Evolutionary conservation across 2,113 vertebrate species (phyloP).

Genomic region (Chloroceryle aenea): DNA sequence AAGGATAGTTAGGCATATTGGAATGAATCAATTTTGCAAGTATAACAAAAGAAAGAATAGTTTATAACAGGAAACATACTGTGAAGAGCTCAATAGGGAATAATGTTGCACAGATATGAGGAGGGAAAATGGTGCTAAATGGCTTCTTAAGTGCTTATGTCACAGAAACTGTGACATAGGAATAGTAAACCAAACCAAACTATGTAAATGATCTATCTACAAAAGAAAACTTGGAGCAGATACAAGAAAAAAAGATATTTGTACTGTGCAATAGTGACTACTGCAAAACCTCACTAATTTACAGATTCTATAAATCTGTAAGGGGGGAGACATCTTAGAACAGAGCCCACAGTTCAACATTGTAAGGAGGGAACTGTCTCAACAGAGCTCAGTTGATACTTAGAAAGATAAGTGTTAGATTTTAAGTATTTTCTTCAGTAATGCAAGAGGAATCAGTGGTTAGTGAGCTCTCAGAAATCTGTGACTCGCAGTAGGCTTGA

Average conservation of each 20-base stretch:
- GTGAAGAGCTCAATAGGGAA: background rate
- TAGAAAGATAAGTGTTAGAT: background rate
- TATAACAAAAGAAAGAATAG: background rate
- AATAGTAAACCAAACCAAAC: background rate
- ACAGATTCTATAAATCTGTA: background rate
- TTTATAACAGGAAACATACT: background rate
- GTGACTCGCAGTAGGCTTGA: background rate
- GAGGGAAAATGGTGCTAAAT: background rate
- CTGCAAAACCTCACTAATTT: background rate
- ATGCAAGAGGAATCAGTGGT: background rate
- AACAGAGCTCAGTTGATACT: background rate
- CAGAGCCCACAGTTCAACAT: background rate
- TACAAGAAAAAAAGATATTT: background rate
- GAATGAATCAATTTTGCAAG: background rate
- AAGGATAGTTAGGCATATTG: background rate
- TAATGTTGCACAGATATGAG: background rate
- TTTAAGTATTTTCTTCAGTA: background rate
- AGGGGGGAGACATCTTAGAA: background rate
- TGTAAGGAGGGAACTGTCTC: background rate
- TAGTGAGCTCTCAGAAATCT: background rate
- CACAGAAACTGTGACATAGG: background rate
- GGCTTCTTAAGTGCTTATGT: background rate
- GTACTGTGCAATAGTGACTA: background rate
- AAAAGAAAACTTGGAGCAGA: background rate
- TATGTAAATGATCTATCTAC: background rate